phyloP scores from a whole-genome alignment of 1,140 invertebrate genomes.

The Drosophila guanche region DNA sequence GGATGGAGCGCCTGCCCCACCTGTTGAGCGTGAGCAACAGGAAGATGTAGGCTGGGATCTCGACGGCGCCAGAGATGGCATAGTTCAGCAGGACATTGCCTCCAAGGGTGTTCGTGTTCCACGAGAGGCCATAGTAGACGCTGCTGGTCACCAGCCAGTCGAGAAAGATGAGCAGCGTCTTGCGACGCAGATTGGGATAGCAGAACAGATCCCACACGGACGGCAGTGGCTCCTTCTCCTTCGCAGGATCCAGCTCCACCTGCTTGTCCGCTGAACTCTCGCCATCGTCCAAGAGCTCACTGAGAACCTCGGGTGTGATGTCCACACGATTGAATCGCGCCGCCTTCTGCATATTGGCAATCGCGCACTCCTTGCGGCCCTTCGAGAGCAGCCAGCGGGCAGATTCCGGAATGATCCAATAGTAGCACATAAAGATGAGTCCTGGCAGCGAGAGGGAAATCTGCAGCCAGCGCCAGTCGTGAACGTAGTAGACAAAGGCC shows the following conservation, averaged over 20 bases:
- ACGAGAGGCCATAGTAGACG: slow-evolving; percentile 92
- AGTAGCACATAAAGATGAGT: slow-evolving; percentile 89
- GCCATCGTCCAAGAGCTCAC: slow-evolving; percentile 84
- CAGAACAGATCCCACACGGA: slow-evolving; percentile 88
- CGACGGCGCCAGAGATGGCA: slow-evolving; percentile 89
- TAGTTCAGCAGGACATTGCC: slow-evolving; percentile 91
- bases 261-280: slow-evolving; percentile 80
- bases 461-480: slow-evolving; percentile 90
- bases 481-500: slow-evolving; percentile 88
- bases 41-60: slow-evolving; percentile 90
- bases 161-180: slow-evolving; percentile 90
- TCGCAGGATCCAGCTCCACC: slow-evolving; percentile 43
- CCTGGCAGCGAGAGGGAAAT: slow-evolving; percentile 89
- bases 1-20: slow-evolving; percentile 88
- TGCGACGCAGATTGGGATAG: slow-evolving; percentile 88
- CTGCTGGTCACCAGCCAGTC: slow-evolving; percentile 92
- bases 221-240: slow-evolving; percentile 69
- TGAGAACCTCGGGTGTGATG: slow-evolving; percentile 85
- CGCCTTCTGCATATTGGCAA: slow-evolving; percentile 87
- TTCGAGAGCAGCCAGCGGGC: slow-evolving; percentile 91
- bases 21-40: slow-evolving; percentile 88
- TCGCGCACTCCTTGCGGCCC: slow-evolving; percentile 89
- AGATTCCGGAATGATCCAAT: slow-evolving; percentile 94
- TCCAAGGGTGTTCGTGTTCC: slow-evolving; percentile 90
- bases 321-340: slow-evolving; percentile 88